A percentile compares a stretch with the other conserved stretches of the same genome.
These are phyloP conservation scores for Copidosoma aretas DNA, from an alignment of 2,888 invertebrate species.

Conservation along the genomic window DNA sequence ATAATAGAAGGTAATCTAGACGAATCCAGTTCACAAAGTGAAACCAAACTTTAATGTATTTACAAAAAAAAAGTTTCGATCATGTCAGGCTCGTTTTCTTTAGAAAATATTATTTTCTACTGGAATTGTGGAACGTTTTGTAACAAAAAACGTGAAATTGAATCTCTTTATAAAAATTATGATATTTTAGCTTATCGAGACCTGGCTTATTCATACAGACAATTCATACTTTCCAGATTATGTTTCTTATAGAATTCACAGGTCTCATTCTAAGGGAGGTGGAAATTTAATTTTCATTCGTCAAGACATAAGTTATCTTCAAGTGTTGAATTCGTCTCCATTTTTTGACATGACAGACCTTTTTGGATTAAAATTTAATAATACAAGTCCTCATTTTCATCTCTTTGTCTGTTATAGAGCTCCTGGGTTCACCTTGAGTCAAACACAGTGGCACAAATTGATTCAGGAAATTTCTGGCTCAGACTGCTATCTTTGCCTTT, in stretches of 20 bases:
- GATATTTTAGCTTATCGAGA: too few relatives aligned
- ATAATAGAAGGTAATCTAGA: too few relatives aligned
- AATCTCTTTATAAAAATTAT: too few relatives aligned
- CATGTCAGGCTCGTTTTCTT: too few relatives aligned
- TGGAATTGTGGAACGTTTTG: too few relatives aligned
- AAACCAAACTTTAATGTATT: too few relatives aligned
- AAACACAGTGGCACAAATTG: not conserved
- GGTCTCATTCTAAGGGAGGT: not conserved
- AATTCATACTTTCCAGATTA: too few relatives aligned
- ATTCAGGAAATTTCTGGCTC: not conserved
- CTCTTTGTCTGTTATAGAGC: not conserved
- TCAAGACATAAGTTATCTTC: not conserved
- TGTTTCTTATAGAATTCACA: not conserved
- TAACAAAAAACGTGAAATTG: too few relatives aligned
- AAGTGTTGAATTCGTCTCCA: not conserved
- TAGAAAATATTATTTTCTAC: too few relatives aligned
- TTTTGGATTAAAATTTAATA: not conserved
- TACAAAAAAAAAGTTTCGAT: too few relatives aligned
- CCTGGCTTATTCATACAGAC: too few relatives aligned
- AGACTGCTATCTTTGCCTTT: not conserved
- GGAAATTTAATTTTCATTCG: not conserved
- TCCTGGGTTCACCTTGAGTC: not conserved
- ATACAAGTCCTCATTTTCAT: not conserved
- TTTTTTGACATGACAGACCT: not conserved
- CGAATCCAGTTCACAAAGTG: too few relatives aligned